Evolutionary conservation across 2,888 invertebrate species (phyloP).

Genomic region (Pollenia angustigena): DNA sequence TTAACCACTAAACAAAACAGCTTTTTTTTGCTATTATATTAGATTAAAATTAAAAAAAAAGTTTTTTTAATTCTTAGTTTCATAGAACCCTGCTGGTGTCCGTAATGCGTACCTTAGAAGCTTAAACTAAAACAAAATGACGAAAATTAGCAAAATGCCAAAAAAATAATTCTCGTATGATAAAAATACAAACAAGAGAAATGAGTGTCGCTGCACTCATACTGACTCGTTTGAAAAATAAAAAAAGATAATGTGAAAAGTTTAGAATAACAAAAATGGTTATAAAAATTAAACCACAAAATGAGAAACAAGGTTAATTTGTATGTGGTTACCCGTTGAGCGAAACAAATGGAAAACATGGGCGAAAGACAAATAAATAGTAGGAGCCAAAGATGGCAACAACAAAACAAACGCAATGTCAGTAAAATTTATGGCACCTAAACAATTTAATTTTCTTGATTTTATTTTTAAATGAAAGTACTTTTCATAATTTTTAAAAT

Average conservation of each 20-base stretch:
- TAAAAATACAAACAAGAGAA: constrained; percentile 7
- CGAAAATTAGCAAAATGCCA: neutral
- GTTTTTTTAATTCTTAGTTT: no score
- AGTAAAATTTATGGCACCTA: neutral
- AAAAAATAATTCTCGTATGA: neutral
- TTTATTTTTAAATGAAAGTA: neutral
- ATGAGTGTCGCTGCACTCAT: constrained; percentile 7
- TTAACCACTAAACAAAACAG: no score
- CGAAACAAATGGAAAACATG: neutral
- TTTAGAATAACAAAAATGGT: constrained; percentile 31
- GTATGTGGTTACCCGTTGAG: constrained; percentile 8
- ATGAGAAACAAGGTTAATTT: constrained; percentile 59
- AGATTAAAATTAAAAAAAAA: neutral
- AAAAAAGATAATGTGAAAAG: constrained; percentile 27
- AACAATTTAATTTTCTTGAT: neutral
- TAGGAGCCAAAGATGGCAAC: neutral
- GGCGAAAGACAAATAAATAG: neutral
- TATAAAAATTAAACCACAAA: constrained; percentile 55
- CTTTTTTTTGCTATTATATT: no score
- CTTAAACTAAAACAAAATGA: constrained; percentile 31
- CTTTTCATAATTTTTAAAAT: neutral
- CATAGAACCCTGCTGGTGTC: no score
- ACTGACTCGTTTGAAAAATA: constrained; percentile 10
- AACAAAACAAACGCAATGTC: neutral
- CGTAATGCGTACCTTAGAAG: no score